phyloP scores from a whole-genome alignment of 2,888 invertebrate species.

The Lordiphosa andalusiaca region DNA sequence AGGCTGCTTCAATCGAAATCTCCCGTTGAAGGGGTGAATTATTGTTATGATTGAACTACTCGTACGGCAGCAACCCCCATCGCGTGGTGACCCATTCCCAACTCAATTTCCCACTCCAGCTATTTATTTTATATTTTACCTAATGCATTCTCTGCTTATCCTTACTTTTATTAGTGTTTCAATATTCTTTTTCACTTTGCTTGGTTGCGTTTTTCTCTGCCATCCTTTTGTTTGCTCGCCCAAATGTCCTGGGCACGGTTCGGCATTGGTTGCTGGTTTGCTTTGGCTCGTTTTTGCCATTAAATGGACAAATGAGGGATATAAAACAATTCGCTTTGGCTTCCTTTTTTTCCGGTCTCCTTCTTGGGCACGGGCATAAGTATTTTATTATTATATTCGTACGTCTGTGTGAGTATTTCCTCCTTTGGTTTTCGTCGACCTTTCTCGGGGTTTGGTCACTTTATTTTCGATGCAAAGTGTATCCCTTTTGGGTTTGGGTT shows the following conservation, averaged over 20 bases:
- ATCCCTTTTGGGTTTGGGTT: constrained; percentile 59
- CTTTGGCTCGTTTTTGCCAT: constrained; percentile 76
- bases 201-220: constrained; percentile 66
- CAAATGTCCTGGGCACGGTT: constrained; percentile 21
- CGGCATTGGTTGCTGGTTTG: constrained; percentile 13
- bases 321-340: constrained; percentile 79
- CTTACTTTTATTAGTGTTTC: constrained; percentile 76
- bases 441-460: constrained; percentile 65
- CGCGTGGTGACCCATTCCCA: background rate
- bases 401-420: constrained; percentile 36
- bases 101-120: constrained; percentile 23
- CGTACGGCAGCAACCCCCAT: constrained; percentile 3
- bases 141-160: constrained; percentile 76
- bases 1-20: constrained; percentile 39
- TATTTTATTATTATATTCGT: constrained; percentile 71
- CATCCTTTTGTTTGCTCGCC: constrained; percentile 50
- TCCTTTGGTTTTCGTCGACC: constrained; percentile 48
- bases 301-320: constrained; percentile 79
- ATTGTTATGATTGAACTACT: constrained; percentile 65
- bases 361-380: constrained; percentile 47
- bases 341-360: constrained; percentile 60
- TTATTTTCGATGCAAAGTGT: constrained; percentile 59
- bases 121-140: constrained; percentile 76
- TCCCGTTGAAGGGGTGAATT: constrained; percentile 67
- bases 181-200: constrained; percentile 76